Evolutionary conservation across 1,140 invertebrate genomes (phyloP), one percentile per base, ranked within the genome.

Genomic region (Plodia interpunctella): DNA sequence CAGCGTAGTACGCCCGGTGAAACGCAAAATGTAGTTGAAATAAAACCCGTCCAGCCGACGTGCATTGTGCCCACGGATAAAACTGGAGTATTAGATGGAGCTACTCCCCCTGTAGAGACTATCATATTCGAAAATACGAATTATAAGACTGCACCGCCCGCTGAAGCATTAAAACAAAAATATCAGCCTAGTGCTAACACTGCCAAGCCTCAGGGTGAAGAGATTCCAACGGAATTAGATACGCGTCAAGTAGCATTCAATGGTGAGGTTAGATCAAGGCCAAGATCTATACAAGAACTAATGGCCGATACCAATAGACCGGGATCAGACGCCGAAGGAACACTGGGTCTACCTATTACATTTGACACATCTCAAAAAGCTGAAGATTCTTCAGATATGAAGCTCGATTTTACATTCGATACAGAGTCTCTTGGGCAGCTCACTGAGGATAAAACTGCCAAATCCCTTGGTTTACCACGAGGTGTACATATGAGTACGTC

Each of bases 91-190:
- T 76, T 93, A n/a, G 94, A 96, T 79, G 94, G 94, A 5, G 91
- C 93, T 0, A 94, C 94, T 5, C 92, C 95, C 0, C 95, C 96
- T 0, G 95, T 97, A 13, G 94, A 96, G 76, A 97, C 96, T 0
- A 94, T 97, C 32, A 97, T 97, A 60, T 97, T 97, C 79, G 97
- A 97, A 79, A 97, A 97, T 83, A 97, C 96, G 0, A 97, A 97
- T 79, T 97, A 95, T 74, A 95, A 96, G 87, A 92, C 93, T 59
- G 83, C 83, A 74, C 92, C 76, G 72, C 84, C 86, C 15, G 86
- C 83, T 38, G 93, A 90, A 81, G 91, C 76, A 85, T 68, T 93
- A 90, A 74, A 94, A 90, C 76, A 94, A 92, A 90, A 92, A 92
- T 70, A 92, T 90, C 68, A 91, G 90, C 68, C 90, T 85, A 65